A percentile compares a stretch with the other conserved stretches of the same genome.
Conservation (phyloP, 2,888 invertebrate species). For the Trichogramma evanescens region DNA sequence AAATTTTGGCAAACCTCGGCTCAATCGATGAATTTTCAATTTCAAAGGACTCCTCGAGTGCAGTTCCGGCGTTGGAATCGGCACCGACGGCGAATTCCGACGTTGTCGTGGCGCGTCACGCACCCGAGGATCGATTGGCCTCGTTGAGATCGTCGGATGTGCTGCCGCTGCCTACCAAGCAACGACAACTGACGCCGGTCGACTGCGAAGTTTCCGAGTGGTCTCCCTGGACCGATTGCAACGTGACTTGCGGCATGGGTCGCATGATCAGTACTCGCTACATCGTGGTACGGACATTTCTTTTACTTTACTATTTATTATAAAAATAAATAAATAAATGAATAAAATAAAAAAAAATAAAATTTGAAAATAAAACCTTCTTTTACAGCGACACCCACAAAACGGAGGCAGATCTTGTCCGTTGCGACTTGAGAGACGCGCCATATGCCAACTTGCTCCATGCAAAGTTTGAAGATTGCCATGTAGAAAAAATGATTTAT, state of each 20-base stretch:
- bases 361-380: background rate
- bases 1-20: background rate
- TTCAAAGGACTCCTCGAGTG: slow-evolving; percentile 30
- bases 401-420: slow-evolving; percentile 64
- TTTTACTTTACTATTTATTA: background rate
- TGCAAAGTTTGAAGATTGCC: slow-evolving; percentile 31
- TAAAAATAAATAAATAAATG: background rate
- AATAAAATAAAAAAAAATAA: too few relatives aligned
- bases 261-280: slow-evolving; percentile 58
- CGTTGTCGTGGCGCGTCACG: background rate
- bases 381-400: slow-evolving; percentile 51
- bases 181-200: background rate
- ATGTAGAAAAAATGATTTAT: background rate
- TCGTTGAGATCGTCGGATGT: too few relatives aligned
- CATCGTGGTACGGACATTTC: slow-evolving; percentile 50
- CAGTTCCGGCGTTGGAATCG: background rate
- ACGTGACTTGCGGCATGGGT: slow-evolving; percentile 71
- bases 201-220: slow-evolving; percentile 72
- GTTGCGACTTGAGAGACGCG: slow-evolving; percentile 52
- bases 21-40: background rate
- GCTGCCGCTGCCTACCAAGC: too few relatives aligned
- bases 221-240: slow-evolving; percentile 80
- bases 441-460: slow-evolving; percentile 51
- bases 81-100: slow-evolving; percentile 19
- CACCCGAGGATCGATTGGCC: background rate